Percentiles rank a stretch among this genome's conserved stretches.
Conservation (phyloP, 2,888 invertebrate species). For the Agrochola lota region DNA sequence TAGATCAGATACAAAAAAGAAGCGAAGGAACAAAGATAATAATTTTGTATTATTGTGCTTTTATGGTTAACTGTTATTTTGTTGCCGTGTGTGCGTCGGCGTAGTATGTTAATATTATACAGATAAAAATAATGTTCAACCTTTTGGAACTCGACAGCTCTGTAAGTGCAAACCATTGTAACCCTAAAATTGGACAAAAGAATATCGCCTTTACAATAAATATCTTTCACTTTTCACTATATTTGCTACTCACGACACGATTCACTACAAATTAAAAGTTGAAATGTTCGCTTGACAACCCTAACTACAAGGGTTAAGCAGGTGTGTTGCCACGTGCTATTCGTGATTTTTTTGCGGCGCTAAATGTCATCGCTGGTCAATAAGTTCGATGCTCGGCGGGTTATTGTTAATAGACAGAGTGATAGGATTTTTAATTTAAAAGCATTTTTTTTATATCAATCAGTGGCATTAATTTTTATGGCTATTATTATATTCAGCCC, state of each 20-base stretch:
- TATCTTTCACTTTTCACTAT: not conserved
- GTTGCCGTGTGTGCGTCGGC: not conserved
- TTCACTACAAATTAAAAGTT: not conserved
- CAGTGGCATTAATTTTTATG: too few relatives aligned
- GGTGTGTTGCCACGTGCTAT: constrained; percentile 63
- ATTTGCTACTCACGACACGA: not conserved
- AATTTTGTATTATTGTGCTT: too few relatives aligned
- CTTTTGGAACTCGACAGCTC: not conserved
- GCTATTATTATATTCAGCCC: too few relatives aligned
- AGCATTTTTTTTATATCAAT: not conserved
- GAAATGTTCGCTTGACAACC: constrained; percentile 40
- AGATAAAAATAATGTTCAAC: not conserved
- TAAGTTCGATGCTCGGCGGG: constrained; percentile 57
- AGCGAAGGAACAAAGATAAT: too few relatives aligned
- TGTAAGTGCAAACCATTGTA: constrained; percentile 6
- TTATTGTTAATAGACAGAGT: constrained; percentile 10
- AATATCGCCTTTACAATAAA: not conserved
- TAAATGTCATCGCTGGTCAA: constrained; percentile 68
- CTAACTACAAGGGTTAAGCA: constrained; percentile 46
- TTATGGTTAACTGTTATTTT: not conserved
- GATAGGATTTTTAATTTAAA: not conserved
- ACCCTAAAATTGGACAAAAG: not conserved
- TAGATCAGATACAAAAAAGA: too few relatives aligned
- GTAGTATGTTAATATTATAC: not conserved
- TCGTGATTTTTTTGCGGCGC: constrained; percentile 67